Percentiles rank a stretch among this genome's conserved stretches.
phyloP scores from a whole-genome alignment of 2,888 invertebrate species.

The Pollenia labialis region DNA sequence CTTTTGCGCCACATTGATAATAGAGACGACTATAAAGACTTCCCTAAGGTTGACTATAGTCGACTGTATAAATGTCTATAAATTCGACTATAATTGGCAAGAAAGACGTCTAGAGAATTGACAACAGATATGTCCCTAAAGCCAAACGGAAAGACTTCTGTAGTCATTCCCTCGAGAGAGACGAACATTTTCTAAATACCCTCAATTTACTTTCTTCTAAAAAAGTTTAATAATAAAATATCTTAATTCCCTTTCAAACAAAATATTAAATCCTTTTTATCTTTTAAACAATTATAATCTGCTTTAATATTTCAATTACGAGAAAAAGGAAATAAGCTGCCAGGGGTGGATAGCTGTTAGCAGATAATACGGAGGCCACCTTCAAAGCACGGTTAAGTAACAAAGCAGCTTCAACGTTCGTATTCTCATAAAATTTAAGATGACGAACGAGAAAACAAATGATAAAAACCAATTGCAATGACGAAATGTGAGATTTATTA shows the following conservation, averaged over 20 bases:
- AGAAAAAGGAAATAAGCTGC: background rate
- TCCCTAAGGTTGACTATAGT: too few relatives aligned
- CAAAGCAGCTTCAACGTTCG: slow-evolving; percentile 11
- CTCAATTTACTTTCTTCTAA: background rate
- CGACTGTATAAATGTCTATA: too few relatives aligned
- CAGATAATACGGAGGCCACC: background rate
- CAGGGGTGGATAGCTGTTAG: background rate
- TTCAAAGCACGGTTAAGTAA: background rate
- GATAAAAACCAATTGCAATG: slow-evolving; percentile 64
- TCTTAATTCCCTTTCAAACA: background rate
- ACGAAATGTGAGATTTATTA: slow-evolving; percentile 65
- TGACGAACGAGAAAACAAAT: slow-evolving; percentile 28
- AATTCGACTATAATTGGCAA: too few relatives aligned
- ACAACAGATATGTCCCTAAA: too few relatives aligned
- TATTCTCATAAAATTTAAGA: background rate
- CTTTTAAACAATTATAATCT: slow-evolving; percentile 9
- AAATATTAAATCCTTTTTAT: background rate
- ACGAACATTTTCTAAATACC: background rate
- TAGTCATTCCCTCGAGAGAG: too few relatives aligned
- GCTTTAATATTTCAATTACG: slow-evolving; percentile 39
- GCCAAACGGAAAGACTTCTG: too few relatives aligned
- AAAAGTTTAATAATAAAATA: background rate
- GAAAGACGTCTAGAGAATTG: too few relatives aligned
- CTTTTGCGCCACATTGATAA: too few relatives aligned
- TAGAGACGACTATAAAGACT: too few relatives aligned